A percentile compares a stretch with the other conserved stretches of the same genome.
phyloP scores from a whole-genome alignment of 2,888 invertebrate genomes.

The Nomada fucata region DNA sequence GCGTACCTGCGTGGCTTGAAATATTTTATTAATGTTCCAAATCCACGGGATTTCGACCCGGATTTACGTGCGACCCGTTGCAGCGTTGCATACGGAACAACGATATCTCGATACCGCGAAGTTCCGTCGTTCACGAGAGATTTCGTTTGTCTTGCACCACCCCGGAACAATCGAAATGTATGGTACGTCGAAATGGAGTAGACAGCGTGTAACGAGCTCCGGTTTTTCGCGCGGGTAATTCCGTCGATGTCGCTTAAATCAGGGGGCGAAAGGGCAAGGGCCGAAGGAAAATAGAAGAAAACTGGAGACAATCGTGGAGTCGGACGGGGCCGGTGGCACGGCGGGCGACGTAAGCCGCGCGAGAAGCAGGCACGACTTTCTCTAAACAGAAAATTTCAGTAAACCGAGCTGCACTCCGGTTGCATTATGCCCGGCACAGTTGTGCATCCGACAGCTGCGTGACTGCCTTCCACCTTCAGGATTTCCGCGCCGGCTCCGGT shows the following conservation, averaged over 20 bases:
- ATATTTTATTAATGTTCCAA: constrained; percentile 44
- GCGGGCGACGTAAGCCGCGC: neutral
- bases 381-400: constrained; percentile 26
- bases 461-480: constrained; percentile 32
- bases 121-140: neutral
- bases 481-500: constrained; percentile 26
- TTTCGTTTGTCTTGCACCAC: constrained; percentile 9
- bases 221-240: neutral
- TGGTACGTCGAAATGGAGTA: neutral
- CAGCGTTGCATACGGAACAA: constrained; percentile 18
- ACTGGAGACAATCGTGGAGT: too few species aligned
- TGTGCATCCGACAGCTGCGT: constrained; percentile 48
- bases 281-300: too few species aligned
- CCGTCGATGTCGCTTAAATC: neutral
- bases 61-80: constrained; percentile 24
- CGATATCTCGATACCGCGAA: constrained; percentile 6
- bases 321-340: neutral
- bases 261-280: too few species aligned
- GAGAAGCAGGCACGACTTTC: constrained; percentile 5
- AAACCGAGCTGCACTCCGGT: constrained; percentile 6
- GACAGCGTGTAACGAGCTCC: too few species aligned
- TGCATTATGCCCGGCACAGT: constrained; percentile 22
- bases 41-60: constrained; percentile 17
- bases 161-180: constrained; percentile 21
- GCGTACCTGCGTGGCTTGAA: neutral